Conservation (phyloP, 2,113 vertebrate species). For the Connochaetes taurinus region DNA sequence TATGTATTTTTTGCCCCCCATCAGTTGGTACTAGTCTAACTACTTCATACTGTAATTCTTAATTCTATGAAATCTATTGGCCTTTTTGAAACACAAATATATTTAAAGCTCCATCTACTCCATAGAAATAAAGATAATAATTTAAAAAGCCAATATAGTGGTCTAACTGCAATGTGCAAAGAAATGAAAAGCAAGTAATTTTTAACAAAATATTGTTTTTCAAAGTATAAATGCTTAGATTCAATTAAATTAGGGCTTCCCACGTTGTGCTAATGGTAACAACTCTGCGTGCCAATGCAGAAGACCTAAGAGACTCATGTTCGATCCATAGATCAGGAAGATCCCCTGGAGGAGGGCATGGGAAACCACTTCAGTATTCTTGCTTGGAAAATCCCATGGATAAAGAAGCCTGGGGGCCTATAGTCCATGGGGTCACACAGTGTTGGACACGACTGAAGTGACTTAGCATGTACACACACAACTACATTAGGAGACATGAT, state of each 20-base stretch:
- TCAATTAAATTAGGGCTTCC: neutral
- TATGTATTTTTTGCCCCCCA: neutral
- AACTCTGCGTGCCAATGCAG: neutral
- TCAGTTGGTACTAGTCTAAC: slow-evolving; percentile 11
- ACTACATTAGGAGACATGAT: neutral
- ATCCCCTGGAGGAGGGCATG: neutral
- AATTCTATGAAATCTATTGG: neutral
- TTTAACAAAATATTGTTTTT: slow-evolving; percentile 2
- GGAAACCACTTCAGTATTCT: neutral
- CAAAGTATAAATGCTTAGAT: neutral
- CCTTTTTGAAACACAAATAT: neutral
- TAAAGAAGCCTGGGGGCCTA: neutral
- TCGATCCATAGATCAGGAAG: neutral
- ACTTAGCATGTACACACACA: neutral
- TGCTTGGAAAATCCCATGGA: neutral
- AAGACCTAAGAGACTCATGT: neutral
- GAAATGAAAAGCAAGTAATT: neutral
- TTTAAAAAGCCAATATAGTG: neutral
- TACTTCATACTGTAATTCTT: slow-evolving; percentile 10
- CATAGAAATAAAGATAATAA: neutral
- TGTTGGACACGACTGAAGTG: neutral
- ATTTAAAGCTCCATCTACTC: neutral
- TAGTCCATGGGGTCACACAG: neutral
- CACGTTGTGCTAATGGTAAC: neutral
- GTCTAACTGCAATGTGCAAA: neutral